Percentiles rank a stretch among this genome's conserved stretches.
Evolutionary conservation across 92 coral and sea anemone species (phyloP).

Genomic region (Phymanthus crucifer): DNA sequence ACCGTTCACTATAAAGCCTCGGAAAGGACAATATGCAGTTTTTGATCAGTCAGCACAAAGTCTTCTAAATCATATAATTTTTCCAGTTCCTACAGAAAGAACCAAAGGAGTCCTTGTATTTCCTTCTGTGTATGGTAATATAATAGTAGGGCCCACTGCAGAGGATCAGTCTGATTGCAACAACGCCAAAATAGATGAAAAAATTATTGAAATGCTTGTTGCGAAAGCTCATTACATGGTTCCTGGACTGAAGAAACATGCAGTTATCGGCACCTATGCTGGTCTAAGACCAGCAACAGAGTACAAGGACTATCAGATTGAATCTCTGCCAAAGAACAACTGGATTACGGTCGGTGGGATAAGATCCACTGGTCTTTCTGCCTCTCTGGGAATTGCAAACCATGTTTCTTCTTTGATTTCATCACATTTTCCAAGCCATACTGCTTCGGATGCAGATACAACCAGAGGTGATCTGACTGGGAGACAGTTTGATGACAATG

Average conservation of each 20-base stretch:
- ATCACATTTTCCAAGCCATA: not conserved
- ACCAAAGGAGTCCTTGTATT: slow-evolving; percentile 69
- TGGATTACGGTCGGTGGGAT: slow-evolving; percentile 84
- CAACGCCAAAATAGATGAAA: slow-evolving; percentile 48
- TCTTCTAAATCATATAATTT: slow-evolving; percentile 61
- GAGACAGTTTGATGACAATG: not conserved
- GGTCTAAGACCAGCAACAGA: slow-evolving; percentile 85
- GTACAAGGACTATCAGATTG: slow-evolving; percentile 72
- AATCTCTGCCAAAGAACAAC: slow-evolving; percentile 33
- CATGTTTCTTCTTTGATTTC: slow-evolving; percentile 54
- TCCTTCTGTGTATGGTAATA: slow-evolving; percentile 69
- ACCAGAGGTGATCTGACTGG: not conserved
- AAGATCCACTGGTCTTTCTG: slow-evolving; percentile 78
- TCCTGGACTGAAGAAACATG: slow-evolving; percentile 53
- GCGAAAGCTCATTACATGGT: slow-evolving; percentile 45
- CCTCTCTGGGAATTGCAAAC: slow-evolving; percentile 80
- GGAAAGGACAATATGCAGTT: slow-evolving; percentile 78
- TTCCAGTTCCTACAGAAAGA: slow-evolving; percentile 71
- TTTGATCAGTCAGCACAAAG: slow-evolving; percentile 61
- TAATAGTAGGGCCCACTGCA: slow-evolving; percentile 79
- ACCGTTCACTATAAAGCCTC: slow-evolving; percentile 79
- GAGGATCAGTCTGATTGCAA: slow-evolving; percentile 72
- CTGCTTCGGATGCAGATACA: not conserved
- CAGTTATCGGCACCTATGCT: slow-evolving; percentile 69
- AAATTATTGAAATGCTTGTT: slow-evolving; percentile 45